phyloP scores from a whole-genome alignment of 2,888 invertebrate genomes.

The Lordiphosa andalusiaca region DNA sequence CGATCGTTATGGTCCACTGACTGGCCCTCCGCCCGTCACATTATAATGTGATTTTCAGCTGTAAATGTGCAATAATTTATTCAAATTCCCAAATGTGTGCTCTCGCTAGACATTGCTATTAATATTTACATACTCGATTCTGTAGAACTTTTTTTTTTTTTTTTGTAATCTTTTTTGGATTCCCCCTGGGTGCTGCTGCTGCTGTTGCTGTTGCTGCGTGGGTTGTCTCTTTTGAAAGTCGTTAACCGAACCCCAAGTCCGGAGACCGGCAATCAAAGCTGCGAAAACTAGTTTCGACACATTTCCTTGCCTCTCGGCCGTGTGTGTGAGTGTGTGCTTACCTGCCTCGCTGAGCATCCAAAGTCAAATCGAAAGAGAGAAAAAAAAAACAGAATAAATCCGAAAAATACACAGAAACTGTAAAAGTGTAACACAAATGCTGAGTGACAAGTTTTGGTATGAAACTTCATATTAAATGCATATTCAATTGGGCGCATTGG shows the following conservation, averaged over 20 bases:
- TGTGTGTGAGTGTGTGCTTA: constrained; percentile 26
- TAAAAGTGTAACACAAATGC: constrained; percentile 56
- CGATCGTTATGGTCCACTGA: constrained; percentile 57
- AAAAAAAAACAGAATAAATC: constrained; percentile 7
- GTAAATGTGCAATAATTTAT: constrained; percentile 74
- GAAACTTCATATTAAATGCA: constrained; percentile 43
- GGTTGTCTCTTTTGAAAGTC: constrained; percentile 60
- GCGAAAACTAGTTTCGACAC: constrained; percentile 63
- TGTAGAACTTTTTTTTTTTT: constrained; percentile 26
- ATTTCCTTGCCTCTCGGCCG: constrained; percentile 31
- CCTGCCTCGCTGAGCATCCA: constrained; percentile 51
- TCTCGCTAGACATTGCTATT: constrained; percentile 58
- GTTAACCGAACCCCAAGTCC: constrained; percentile 49
- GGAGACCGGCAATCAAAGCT: constrained; percentile 43
- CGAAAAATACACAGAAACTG: constrained; percentile 9
- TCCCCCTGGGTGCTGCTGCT: not conserved
- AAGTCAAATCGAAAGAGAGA: constrained; percentile 2
- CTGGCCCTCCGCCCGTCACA: constrained; percentile 49
- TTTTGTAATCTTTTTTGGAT: constrained; percentile 50
- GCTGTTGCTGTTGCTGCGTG: constrained; percentile 36
- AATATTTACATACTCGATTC: constrained; percentile 55
- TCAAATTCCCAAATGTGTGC: constrained; percentile 67
- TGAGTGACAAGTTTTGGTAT: constrained; percentile 58
- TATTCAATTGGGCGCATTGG: constrained; percentile 49
- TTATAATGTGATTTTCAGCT: constrained; percentile 70